Conservation (phyloP, 2,113 vertebrate genomes). For the Poeciliopsis prolifica region DNA sequence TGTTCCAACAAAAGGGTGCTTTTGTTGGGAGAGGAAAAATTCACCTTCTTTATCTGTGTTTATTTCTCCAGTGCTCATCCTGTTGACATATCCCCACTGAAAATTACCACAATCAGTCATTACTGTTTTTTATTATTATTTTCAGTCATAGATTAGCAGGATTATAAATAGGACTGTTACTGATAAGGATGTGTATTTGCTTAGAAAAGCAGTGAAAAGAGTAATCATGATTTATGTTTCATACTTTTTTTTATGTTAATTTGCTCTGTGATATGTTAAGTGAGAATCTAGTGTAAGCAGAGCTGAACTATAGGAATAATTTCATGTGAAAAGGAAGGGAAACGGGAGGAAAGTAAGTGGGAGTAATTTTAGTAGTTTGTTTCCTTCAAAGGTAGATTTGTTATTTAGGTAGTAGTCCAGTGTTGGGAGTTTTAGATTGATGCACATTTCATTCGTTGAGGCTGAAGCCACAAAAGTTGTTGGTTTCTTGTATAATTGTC, state of each 20-base stretch:
- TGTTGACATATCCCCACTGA: not conserved
- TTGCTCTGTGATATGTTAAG: no score
- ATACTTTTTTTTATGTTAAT: no score
- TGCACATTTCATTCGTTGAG: not conserved
- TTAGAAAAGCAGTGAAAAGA: not conserved
- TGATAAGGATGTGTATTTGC: not conserved
- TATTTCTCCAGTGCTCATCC: not conserved
- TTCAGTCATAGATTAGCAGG: not conserved
- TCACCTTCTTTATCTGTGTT: not conserved
- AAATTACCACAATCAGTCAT: not conserved
- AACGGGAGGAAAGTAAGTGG: no score
- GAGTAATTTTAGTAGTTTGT: not conserved
- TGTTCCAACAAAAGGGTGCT: no score
- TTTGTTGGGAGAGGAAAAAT: not conserved
- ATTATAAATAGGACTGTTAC: not conserved
- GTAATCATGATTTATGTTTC: no score
- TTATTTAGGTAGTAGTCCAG: not conserved
- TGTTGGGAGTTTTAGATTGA: slow-evolving; percentile 2
- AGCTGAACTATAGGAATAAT: not conserved
- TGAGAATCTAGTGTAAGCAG: no score
- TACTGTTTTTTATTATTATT: no score
- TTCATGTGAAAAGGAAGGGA: not conserved
- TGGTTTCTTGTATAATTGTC: not conserved
- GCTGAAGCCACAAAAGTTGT: not conserved
- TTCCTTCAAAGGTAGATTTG: not conserved